Percentiles rank a stretch among this genome's conserved stretches.
Conservation (phyloP, 1,140 invertebrate genomes). For the Teleopsis dalmanni region DNA sequence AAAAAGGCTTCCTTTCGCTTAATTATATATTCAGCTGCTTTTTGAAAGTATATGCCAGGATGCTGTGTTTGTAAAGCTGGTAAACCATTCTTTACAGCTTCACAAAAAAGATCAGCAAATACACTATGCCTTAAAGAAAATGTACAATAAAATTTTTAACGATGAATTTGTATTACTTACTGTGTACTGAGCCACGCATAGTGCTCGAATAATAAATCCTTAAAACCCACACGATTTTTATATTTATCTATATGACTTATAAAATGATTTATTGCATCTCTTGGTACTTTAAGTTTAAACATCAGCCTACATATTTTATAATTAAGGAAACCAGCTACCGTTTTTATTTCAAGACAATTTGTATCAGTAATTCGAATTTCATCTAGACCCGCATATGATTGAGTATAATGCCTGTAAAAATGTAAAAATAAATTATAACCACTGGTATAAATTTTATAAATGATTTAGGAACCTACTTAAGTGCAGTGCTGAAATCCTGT, state of each 20-base stretch:
- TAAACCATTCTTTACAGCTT: constrained; percentile 81
- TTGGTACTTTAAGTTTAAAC: constrained; percentile 78
- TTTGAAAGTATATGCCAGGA: constrained; percentile 93
- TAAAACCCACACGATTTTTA: constrained; percentile 64
- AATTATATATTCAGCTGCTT: constrained; percentile 80
- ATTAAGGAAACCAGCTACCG: constrained; percentile 89
- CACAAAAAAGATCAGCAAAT: constrained; percentile 93
- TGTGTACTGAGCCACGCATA: constrained; percentile 95
- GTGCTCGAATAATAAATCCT: constrained; percentile 88
- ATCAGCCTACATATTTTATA: constrained; percentile 89
- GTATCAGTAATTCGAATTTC: constrained; percentile 82
- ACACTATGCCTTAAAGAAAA: constrained; percentile 50
- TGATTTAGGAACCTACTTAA: constrained; percentile 60
- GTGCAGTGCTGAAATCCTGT: constrained; percentile 78
- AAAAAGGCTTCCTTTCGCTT: constrained; percentile 67
- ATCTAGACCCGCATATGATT: constrained; percentile 82
- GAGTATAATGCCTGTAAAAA: constrained; percentile 74
- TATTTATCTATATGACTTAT: constrained; percentile 85
- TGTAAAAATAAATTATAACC: constrained; percentile 3
- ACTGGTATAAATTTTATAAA: background rate
- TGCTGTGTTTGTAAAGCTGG: constrained; percentile 90
- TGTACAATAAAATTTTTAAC: background rate
- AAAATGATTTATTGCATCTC: constrained; percentile 92
- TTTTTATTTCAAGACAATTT: constrained; percentile 89
- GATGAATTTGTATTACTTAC: constrained; percentile 47